These are phyloP conservation scores for Lytechinus pictus DNA, from an alignment of 35 echinoderm and acorn worm genomes.

Conservation along the genomic window DNA sequence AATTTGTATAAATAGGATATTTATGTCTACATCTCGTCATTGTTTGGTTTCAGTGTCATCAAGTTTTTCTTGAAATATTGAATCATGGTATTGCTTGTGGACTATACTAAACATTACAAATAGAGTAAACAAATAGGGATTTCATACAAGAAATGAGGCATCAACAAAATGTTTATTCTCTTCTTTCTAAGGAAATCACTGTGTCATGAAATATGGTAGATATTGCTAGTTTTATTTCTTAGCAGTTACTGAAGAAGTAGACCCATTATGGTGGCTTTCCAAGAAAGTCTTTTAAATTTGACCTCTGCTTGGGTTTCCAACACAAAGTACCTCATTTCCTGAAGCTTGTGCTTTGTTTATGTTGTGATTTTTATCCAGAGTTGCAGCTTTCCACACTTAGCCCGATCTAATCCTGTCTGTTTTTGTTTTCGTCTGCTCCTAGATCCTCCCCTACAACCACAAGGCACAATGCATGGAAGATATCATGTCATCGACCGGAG, in stretches of 20 bases:
- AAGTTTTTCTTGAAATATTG: too few species aligned
- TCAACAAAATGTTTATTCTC: neutral
- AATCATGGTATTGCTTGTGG: too few species aligned
- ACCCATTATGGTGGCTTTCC: neutral
- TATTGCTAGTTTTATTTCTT: neutral
- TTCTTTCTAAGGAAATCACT: neutral
- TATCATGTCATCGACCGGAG: neutral
- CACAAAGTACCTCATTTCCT: neutral
- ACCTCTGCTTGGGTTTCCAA: neutral
- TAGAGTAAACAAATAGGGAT: neutral
- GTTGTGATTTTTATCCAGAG: constrained; percentile 13
- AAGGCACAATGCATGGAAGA: constrained; percentile 23
- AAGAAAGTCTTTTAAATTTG: neutral
- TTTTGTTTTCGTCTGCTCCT: constrained; percentile 27
- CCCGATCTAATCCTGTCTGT: neutral
- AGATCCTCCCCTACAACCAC: constrained; percentile 41
- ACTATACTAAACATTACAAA: too few species aligned
- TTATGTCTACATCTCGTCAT: too few species aligned
- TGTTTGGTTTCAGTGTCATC: too few species aligned
- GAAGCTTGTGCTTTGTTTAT: neutral
- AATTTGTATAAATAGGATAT: too few species aligned
- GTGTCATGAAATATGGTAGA: neutral
- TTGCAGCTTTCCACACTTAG: neutral
- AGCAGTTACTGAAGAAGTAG: neutral
- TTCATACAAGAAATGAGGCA: neutral